Evolutionary conservation across 2,888 invertebrate genomes (phyloP), one percentile per base, ranked within the genome.

Genomic region (Tillus elongatus): DNA sequence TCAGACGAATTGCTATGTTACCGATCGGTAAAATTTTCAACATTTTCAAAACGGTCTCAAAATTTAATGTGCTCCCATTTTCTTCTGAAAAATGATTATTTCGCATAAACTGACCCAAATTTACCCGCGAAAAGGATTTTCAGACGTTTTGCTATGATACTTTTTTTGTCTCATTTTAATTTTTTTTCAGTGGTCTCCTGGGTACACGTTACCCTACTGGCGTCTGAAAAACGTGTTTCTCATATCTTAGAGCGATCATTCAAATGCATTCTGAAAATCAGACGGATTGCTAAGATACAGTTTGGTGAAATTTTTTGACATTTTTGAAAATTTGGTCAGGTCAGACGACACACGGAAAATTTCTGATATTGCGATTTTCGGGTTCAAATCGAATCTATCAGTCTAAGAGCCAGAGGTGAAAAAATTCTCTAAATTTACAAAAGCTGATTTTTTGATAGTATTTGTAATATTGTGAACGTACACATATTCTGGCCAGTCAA

Each of bases 21-120:
- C 24, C 24, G 24, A 19, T 19, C 24, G 24, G 24, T 19, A 19
- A 19, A 8, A 8, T 19, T 19, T 19, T 19, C n/a, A 19, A 19
- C 24, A n/a, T 19, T 19, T 19, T 19, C 24, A 19, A 19, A 19
- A 19, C n/a, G n/a, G 24, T 8, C 24, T 19, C 24, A n/a, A 19
- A 19, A 19, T 19, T 19, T 19, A 19, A 19, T 19, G 24, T 19
- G 24, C 24, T 19, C 24, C 6, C 24, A 19, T 19, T 19, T 19
- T 6, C 24, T 19, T 19, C 24, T 19, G 24, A 19, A 19, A 19
- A 19, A 19, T 19, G 24, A 19, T 19, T 19, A 6, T 19, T 19
- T 19, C 24, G 24, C 24, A 19, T 19, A 19, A 19, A 19, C 24
- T 19, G 24, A 19, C 24, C 24, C 24, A 19, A 19, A 19, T 19